Percentiles rank a stretch among this genome's conserved stretches.
Conservation (phyloP, 1,140 invertebrate species). For the Drosophila cardini region DNA sequence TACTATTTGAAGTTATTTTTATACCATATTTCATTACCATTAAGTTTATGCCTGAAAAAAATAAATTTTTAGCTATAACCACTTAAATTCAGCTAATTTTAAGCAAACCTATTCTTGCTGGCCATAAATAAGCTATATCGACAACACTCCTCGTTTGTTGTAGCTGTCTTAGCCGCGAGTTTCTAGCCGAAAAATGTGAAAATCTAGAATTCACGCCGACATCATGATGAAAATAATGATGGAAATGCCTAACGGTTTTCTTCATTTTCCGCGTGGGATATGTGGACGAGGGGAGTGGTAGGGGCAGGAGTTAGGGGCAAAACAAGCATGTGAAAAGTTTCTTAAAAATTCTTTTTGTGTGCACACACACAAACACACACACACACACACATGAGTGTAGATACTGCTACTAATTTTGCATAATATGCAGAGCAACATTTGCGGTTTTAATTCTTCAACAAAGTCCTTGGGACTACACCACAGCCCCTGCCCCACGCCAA, state of each 20-base stretch:
- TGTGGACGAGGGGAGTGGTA: too few relatives aligned
- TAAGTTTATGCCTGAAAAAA: too few relatives aligned
- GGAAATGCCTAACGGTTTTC: slow-evolving; percentile 16
- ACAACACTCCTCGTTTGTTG: too few relatives aligned
- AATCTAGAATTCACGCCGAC: slow-evolving; percentile 7
- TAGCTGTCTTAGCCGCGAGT: background rate
- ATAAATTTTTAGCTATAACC: too few relatives aligned
- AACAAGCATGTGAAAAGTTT: slow-evolving; percentile 81
- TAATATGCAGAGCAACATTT: slow-evolving; percentile 79
- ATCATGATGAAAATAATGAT: slow-evolving; percentile 15
- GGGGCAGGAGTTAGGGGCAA: slow-evolving; percentile 21
- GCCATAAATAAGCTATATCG: too few relatives aligned
- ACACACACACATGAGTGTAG: slow-evolving; percentile 25
- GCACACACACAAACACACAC: slow-evolving; percentile 34
- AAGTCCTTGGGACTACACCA: slow-evolving; percentile 31
- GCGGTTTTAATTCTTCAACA: slow-evolving; percentile 76
- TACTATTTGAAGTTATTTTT: too few relatives aligned
- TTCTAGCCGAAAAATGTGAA: background rate
- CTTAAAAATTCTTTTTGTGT: slow-evolving; percentile 78
- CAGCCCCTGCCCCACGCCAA: too few relatives aligned
- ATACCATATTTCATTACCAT: too few relatives aligned
- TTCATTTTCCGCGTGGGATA: background rate
- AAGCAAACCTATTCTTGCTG: too few relatives aligned
- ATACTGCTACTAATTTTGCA: slow-evolving; percentile 60
- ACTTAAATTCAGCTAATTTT: too few relatives aligned